These are phyloP conservation scores for Theristicus caerulescens DNA, from an alignment of 2,113 vertebrate genomes.

Conservation along the genomic window DNA sequence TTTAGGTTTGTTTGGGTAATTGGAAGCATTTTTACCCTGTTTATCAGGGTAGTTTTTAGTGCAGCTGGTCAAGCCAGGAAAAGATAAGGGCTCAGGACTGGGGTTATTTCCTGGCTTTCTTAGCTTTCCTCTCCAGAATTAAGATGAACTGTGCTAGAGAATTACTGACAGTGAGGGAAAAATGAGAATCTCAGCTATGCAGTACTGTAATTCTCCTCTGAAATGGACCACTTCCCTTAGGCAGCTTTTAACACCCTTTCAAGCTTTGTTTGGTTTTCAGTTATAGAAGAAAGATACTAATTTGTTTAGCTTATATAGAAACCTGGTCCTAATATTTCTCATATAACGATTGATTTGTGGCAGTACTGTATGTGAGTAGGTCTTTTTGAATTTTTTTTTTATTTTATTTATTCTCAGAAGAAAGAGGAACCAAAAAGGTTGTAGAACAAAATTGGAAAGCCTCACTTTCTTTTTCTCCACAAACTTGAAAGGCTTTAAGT, in stretches of 20 bases:
- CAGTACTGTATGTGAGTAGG: rapidly evolving
- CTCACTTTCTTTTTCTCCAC: not conserved
- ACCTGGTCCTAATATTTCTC: not conserved
- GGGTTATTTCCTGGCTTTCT: not conserved
- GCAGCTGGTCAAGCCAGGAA: not conserved
- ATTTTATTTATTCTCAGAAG: not conserved
- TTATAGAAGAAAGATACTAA: not conserved
- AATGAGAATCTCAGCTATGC: not conserved
- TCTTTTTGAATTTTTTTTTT: not conserved
- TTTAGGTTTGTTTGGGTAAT: not conserved
- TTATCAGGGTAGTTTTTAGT: not conserved
- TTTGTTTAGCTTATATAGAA: not conserved
- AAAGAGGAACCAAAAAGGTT: not conserved
- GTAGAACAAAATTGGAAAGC: not conserved
- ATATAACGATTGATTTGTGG: not conserved
- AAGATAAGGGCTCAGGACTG: not conserved
- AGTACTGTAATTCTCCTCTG: not conserved
- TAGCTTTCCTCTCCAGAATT: not conserved
- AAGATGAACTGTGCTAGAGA: not conserved
- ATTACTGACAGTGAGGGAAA: not conserved
- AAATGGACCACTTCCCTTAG: not conserved
- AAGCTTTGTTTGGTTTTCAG: not conserved
- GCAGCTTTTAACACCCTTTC: not conserved
- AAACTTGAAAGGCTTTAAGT: not conserved
- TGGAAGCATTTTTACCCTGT: not conserved